Base-by-base conservation (phyloP, 2,797 vertebrate species). In the Argya squamiceps region DNA sequence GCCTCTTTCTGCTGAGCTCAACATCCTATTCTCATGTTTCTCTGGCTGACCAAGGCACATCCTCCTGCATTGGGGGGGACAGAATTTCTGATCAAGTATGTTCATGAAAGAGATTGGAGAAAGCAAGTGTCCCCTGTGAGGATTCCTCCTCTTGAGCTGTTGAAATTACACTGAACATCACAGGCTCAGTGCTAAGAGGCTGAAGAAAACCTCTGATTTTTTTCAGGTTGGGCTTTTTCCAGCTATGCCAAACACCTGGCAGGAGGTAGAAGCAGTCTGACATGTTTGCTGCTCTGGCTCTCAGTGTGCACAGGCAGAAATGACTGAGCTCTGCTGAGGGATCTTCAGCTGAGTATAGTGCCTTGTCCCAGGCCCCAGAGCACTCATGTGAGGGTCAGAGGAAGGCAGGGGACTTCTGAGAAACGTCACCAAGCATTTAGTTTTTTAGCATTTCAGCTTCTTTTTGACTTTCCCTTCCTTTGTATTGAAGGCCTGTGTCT, bases 391-490 rank as follows among this genome's bases (percentile, higher is more conserved):
- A 9, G 20, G 17, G 27, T 77, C 64, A 70, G 15, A 91, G 23
- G n/a, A 64, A 84, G 27, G 26, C 5, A 10, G 10, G 26, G 34
- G 41, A 36, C 46, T 91, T 30, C 69, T 85, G 30, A 80, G 65
- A 85, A 81, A 68, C 4, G 8, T 47, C 44, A 67, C 34, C 8
- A 59, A 68, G 24, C 30, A 39, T 88, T 93, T n/a, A 43, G 49
- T 19, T 70, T 70, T 59, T 55, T 50, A 85, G 34, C 6, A 20
- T 82, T 89, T 83, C 49, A 89, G 27, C 76, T 88, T 52, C 56
- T 85, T 77, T 83, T 58, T 88, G 6, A 34, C 27, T 78, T 18
- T 81, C 6, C 3, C 8, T 14, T 74, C 9, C 37, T 37, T 74
- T 85, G 64, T 88, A 17, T 22, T 29, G 14, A 43, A 43, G 43